Percentiles rank a stretch among this genome's conserved stretches.
These are phyloP conservation scores for Microcebus jonahi DNA, from an alignment of 2,113 vertebrate genomes.

Conservation along the genomic window DNA sequence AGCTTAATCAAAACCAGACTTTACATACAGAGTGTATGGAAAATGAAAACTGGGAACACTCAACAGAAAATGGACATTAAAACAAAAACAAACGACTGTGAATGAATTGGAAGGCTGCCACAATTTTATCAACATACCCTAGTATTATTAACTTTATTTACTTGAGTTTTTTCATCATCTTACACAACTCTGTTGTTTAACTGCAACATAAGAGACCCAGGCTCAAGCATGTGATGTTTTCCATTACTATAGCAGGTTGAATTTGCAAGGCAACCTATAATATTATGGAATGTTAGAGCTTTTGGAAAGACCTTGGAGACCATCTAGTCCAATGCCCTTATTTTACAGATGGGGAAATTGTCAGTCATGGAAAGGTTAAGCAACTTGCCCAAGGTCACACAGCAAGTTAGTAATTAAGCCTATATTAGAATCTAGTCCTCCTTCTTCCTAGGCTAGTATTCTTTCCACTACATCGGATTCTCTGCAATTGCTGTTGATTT, in stretches of 20 bases:
- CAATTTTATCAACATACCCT: conserved; percentile 60
- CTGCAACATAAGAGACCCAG: conserved; percentile 7
- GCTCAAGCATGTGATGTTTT: neutral
- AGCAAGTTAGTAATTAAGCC: neutral
- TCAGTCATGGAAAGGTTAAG: conserved; percentile 18
- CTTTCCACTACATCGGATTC: neutral
- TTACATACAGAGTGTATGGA: conserved; percentile 48
- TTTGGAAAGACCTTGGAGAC: conserved; percentile 39
- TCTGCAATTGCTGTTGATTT: conserved; percentile 28
- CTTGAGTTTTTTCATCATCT: conserved; percentile 24
- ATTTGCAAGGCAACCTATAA: conserved; percentile 31
- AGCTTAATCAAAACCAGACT: conserved; percentile 70
- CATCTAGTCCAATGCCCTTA: neutral
- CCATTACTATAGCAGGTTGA: conserved; percentile 45
- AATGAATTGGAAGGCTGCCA: conserved; percentile 67
- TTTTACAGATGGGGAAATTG: conserved; percentile 48
- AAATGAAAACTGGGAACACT: conserved; percentile 59
- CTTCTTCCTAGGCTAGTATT: conserved; percentile 10
- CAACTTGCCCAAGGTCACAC: conserved; percentile 20
- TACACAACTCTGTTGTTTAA: conserved; percentile 33
- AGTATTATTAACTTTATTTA: conserved; percentile 38
- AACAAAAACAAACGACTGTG: conserved; percentile 39
- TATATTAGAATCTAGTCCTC: conserved; percentile 11
- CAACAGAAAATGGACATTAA: conserved; percentile 56
- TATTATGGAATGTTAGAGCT: neutral